Percentiles rank a stretch among this genome's conserved stretches.
These are phyloP conservation scores for Zophobas morio DNA, from an alignment of 1,140 invertebrate species.

Conservation along the genomic window DNA sequence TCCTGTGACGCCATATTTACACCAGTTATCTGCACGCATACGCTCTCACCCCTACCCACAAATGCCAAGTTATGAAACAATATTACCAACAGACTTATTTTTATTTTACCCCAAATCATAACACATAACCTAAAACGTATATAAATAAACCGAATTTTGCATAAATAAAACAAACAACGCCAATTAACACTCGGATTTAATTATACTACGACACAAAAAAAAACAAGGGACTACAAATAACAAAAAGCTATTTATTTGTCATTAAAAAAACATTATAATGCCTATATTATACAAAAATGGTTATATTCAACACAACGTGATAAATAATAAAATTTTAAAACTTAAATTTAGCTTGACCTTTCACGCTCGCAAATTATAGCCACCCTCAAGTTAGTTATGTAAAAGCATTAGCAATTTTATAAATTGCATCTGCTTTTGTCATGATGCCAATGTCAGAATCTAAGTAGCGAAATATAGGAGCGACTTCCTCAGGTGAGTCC, in stretches of 20 bases:
- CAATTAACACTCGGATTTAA: background rate
- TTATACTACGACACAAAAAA: background rate
- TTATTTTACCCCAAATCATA: background rate
- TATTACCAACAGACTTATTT: background rate
- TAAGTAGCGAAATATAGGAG: constrained; percentile 64
- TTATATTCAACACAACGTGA: too few species aligned
- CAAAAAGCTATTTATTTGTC: too few species aligned
- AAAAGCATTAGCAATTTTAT: constrained; percentile 39
- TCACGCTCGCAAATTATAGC: background rate
- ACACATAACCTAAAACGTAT: too few species aligned
- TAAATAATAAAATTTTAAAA: background rate
- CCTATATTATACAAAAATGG: too few species aligned
- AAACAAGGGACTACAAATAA: background rate
- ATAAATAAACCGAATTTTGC: too few species aligned
- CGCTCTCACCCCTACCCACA: constrained; percentile 25
- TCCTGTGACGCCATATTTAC: constrained; percentile 66
- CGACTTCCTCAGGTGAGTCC: constrained; percentile 58
- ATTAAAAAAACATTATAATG: too few species aligned
- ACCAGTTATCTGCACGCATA: constrained; percentile 63
- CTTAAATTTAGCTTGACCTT: too few species aligned
- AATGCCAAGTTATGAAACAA: background rate
- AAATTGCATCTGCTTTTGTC: constrained; percentile 51
- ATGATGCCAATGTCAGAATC: constrained; percentile 64
- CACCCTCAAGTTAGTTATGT: constrained; percentile 15
- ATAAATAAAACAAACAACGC: too few species aligned